Evolutionary conservation across 2,888 invertebrate species (phyloP).

Genomic region (Tipula confusa): DNA sequence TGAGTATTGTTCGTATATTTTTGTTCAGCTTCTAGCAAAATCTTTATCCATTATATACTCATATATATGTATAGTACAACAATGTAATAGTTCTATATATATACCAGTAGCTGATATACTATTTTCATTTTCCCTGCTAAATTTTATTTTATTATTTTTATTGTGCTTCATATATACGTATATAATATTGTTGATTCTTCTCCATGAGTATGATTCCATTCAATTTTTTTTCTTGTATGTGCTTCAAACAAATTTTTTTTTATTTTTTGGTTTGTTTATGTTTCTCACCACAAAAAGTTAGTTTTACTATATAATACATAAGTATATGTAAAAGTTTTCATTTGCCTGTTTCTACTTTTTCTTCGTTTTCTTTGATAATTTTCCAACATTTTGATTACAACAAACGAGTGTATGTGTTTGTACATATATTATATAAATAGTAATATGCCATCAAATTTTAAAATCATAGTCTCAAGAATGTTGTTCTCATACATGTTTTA

Average conservation of each 20-base stretch:
- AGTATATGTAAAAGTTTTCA: background rate
- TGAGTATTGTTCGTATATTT: background rate
- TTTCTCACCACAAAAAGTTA: constrained; percentile 17
- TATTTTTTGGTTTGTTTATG: too few relatives aligned
- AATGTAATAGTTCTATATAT: too few relatives aligned
- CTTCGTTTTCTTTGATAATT: background rate
- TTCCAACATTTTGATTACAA: background rate
- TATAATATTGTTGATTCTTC: background rate
- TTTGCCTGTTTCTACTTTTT: background rate
- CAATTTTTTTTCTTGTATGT: background rate
- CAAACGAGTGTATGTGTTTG: too few relatives aligned
- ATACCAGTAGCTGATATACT: too few relatives aligned
- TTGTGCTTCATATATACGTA: background rate
- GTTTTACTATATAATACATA: too few relatives aligned
- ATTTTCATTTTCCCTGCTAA: background rate
- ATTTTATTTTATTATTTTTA: background rate
- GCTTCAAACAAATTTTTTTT: background rate
- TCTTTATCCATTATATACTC: background rate
- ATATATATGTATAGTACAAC: background rate
- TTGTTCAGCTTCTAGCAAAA: background rate
- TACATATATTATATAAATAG: background rate
- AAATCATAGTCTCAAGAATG: background rate
- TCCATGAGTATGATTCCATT: too few relatives aligned
- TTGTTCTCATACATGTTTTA: background rate
- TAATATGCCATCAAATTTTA: background rate